A percentile compares a stretch with the other conserved stretches of the same genome.
phyloP scores from a whole-genome alignment of 2,113 vertebrate species.

The Oceanites oceanicus region DNA sequence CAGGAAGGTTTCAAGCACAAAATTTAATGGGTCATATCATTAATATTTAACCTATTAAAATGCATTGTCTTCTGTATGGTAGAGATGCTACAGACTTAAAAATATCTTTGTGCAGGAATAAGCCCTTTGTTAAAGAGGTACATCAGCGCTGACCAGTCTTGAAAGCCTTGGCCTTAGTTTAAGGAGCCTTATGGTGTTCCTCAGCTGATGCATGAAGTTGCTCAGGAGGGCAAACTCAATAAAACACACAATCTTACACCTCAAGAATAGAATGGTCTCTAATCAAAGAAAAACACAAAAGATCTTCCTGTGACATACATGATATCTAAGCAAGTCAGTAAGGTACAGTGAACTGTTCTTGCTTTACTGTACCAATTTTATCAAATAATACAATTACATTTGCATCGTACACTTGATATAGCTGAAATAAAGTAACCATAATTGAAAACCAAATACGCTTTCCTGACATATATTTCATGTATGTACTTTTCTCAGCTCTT shows the following conservation, averaged over 20 bases:
- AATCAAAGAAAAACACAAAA: neutral
- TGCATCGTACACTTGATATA: neutral
- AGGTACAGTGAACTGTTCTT: neutral
- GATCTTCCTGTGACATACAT: neutral
- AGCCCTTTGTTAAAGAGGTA: neutral
- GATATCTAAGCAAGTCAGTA: neutral
- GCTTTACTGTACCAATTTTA: neutral
- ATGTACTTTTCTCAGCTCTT: neutral
- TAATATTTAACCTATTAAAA: neutral
- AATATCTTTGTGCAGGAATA: neutral
- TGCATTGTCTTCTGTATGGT: neutral
- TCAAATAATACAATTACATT: neutral
- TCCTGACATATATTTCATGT: neutral
- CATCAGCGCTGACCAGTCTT: neutral
- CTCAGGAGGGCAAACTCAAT: neutral
- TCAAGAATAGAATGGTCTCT: neutral
- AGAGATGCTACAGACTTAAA: neutral
- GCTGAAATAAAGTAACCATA: neutral
- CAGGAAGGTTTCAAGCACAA: neutral
- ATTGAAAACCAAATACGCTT: neutral
- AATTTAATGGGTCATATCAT: neutral
- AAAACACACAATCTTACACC: neutral
- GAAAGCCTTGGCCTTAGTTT: neutral
- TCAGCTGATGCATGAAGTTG: neutral
- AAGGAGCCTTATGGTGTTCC: neutral